These are phyloP conservation scores for Melieria omissa DNA, from an alignment of 2,888 invertebrate genomes.

Conservation along the genomic window DNA sequence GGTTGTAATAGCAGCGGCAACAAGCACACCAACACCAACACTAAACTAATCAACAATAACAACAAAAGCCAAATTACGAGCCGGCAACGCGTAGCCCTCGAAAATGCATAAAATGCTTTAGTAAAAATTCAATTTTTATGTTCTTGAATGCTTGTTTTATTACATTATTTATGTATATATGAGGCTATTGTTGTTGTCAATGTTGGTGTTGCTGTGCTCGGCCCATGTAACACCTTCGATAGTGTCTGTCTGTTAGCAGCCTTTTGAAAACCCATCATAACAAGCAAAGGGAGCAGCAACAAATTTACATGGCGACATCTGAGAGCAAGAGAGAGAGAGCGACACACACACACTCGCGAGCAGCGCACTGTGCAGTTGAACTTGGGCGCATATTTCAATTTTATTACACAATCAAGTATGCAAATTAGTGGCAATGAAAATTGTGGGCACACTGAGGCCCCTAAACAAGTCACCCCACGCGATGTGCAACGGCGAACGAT, in stretches of 20 bases:
- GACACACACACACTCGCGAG: not conserved
- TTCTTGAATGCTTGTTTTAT: not conserved
- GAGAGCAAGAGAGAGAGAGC: not conserved
- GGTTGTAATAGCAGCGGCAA: conserved; percentile 2
- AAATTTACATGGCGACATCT: not conserved
- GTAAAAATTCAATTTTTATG: not conserved
- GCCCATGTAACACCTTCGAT: conserved; percentile 6
- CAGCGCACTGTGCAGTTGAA: not conserved
- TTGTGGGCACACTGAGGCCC: too few species aligned
- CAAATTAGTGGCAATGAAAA: conserved; percentile 20
- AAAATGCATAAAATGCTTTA: not conserved
- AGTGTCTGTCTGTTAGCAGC: too few species aligned
- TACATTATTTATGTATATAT: not conserved
- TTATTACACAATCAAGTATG: conserved; percentile 11
- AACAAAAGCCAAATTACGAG: too few species aligned
- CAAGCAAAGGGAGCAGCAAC: not conserved
- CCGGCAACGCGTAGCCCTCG: not conserved
- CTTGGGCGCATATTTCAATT: not conserved
- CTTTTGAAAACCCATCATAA: too few species aligned
- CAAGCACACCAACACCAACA: not conserved
- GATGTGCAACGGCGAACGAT: too few species aligned
- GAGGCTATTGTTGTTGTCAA: not conserved
- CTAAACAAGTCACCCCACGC: too few species aligned
- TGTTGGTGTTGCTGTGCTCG: too few species aligned
- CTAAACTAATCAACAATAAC: too few species aligned